Evolutionary conservation across 2,888 invertebrate species (phyloP), one percentile per base, ranked within the genome.

Genomic region (Auanema freiburgensis): DNA sequence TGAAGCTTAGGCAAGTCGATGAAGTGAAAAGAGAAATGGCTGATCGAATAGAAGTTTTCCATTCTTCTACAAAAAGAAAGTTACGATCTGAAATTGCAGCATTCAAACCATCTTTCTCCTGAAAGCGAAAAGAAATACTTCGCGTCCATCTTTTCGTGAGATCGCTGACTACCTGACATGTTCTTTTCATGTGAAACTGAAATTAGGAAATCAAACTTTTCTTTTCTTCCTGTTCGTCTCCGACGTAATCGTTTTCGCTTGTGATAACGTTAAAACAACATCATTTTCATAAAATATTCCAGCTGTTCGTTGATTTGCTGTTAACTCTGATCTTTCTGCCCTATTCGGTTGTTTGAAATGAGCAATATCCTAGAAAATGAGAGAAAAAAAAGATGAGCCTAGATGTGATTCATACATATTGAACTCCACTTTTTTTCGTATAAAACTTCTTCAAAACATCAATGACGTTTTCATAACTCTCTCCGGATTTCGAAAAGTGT

Each of bases 1-100:
- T 43, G 60, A 81, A 81, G 14, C 80, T 64, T 14, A 81, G 67
- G 46, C 81, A 81, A 8, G 76, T 81, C 40, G 77, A 67, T 21
- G 65, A 49, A 51, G 77, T 69, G 72, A 77, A 80, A 25, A 73
- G 56, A 12, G 65, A 41, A 10, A 81, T 54, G 1, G 78, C 78
- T 33, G 69, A 62, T 24, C 72, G 68, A 23, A 81, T 76, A 51
- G 61, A 66, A 12, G 51, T 54, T 51, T 73, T 72, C 76, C 76
- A 76, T n/a, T 49, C 59, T 8, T 55, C 71, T 74, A 52, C 54
- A 72, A 56, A 25, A 12, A 8, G 23, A 2, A 60, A 33, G 33
- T 33, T 43, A 0, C 23, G 16, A 24, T 25, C 12, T 23, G n/a
- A 43, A n/a, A 44, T 18, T 33, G 12, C 14, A 25, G n/a, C 23